Evolutionary conservation across 2,888 invertebrate genomes (phyloP).

Genomic region (Stenotaenia linearis): DNA sequence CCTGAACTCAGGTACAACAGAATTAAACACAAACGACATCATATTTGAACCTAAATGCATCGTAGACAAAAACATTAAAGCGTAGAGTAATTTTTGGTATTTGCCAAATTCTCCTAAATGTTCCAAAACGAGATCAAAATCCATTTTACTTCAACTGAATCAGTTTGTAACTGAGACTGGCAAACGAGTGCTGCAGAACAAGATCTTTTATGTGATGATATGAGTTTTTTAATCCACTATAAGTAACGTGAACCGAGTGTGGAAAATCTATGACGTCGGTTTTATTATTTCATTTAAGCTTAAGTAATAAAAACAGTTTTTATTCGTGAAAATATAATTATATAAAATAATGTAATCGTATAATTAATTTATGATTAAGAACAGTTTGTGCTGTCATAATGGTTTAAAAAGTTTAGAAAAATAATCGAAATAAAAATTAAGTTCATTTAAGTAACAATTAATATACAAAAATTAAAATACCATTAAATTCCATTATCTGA

Average conservation of each 20-base stretch:
- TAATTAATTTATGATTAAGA: no score
- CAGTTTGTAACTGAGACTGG: no score
- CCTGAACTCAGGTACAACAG: constrained; percentile 57
- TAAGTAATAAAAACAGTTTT: no score
- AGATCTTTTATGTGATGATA: background rate
- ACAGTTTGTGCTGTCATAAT: no score
- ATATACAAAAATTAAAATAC: no score
- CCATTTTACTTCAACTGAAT: constrained; percentile 46
- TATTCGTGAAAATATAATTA: no score
- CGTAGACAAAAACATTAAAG: constrained; percentile 57
- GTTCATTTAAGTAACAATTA: no score
- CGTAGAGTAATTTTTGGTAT: constrained; percentile 55
- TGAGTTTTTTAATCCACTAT: background rate
- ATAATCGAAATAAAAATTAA: no score
- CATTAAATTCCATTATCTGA: background rate
- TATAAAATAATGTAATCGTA: no score
- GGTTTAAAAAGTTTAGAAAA: no score
- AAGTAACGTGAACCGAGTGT: background rate
- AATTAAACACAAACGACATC: constrained; percentile 58
- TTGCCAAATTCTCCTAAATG: constrained; percentile 58
- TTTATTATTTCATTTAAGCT: no score
- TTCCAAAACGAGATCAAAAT: constrained; percentile 58
- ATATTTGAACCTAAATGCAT: constrained; percentile 58
- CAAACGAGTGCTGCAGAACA: no score
- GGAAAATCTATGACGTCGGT: background rate